Base-by-base conservation (phyloP, 2,888 invertebrate species). In the Mamestra brassicae region DNA sequence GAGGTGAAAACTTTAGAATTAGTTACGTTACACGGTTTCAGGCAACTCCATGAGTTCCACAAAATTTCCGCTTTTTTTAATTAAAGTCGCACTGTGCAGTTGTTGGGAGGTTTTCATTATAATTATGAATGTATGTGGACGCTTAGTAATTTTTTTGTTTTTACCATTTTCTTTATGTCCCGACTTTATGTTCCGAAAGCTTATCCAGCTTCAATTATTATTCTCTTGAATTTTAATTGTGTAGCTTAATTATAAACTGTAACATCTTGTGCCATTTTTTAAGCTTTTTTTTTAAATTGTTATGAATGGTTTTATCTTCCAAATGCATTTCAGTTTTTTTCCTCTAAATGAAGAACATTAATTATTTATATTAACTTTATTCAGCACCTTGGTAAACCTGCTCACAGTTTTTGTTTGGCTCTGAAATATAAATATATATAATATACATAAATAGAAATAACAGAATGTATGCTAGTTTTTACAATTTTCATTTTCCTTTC, bases 1-100 rank as follows among this genome's bases (percentile, higher is more conserved):
- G 78, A 85, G 83, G 85, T 81, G 83, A 72, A 88, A 89, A 26
- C 86, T 89, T 88, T 78, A 55, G 74, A 86, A 88, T 88, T 88
- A 89, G 86, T 89, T 88, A 85, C 72, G 74, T 26, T 26, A 26
- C 26, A 26, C 26, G 26, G 26, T 36, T 74, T 63, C 73, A 66
- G 71, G 60, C 26, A 82, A 11, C 42, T 61, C 61, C n/a, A 6
- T 26, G 26, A 62, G 38, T 70, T 73, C 58, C n/a, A 72, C 10
- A 58, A n/a, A 64, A 26, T 26, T 26, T 26, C 26, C 26, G 26
- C 1, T 0, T 26, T 70, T 72, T 73, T 71, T 34, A 77, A 84
- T 82, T 79, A 85, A 74, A 81, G 38, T 83, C 26, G 26, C 73
- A 60, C 67, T 67, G 64, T 71, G 84, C 78, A 75, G 78, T 79